Percentiles rank a stretch among this genome's conserved stretches.
These are phyloP conservation scores for Yponomeuta plumbellus DNA, from an alignment of 2,888 invertebrate genomes.

Conservation along the genomic window DNA sequence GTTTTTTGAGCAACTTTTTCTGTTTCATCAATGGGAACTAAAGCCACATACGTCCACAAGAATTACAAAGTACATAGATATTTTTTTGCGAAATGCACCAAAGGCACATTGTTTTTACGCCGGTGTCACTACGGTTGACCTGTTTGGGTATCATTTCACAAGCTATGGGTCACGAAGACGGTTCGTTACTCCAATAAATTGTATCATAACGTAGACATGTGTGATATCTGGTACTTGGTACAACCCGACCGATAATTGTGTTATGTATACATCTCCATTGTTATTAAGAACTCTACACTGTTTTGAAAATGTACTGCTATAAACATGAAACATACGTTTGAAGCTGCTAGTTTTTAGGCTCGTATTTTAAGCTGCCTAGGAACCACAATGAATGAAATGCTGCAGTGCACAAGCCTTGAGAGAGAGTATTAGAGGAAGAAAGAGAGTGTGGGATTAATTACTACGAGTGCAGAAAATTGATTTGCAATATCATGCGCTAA, in stretches of 20 bases:
- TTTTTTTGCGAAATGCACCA: slow-evolving; percentile 29
- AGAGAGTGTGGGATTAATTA: no score
- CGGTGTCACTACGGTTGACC: slow-evolving; percentile 32
- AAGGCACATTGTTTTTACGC: slow-evolving; percentile 43
- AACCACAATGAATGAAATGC: background rate
- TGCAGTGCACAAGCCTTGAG: background rate
- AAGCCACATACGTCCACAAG: no score
- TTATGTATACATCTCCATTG: background rate
- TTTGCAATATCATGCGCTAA: no score
- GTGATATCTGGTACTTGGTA: background rate
- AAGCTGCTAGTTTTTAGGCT: background rate
- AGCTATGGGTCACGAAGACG: background rate
- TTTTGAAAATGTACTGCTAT: background rate
- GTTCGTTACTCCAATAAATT: background rate
- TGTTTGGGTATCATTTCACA: slow-evolving; percentile 16
- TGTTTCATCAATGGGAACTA: no score
- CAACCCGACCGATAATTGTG: background rate
- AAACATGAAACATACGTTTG: background rate
- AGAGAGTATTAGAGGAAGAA: background rate
- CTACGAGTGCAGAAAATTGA: no score
- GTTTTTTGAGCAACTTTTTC: no score
- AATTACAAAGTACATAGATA: no score
- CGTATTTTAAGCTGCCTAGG: background rate
- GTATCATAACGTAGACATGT: background rate
- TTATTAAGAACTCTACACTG: background rate